Evolutionary conservation across 2,113 vertebrate species (phyloP).

Genomic region (Psittacara wagleri): DNA sequence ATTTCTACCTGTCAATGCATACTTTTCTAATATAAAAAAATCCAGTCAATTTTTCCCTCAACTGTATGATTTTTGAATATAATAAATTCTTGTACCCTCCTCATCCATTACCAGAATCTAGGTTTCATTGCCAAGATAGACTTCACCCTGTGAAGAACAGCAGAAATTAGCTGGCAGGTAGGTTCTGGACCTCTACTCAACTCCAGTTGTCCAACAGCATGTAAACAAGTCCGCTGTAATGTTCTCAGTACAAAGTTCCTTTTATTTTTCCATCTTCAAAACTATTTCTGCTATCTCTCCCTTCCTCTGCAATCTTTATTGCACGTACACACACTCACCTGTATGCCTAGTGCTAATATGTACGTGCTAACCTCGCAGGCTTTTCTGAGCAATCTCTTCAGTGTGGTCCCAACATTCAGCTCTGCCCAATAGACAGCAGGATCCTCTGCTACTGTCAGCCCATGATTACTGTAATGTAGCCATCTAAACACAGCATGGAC

Average conservation of each 20-base stretch:
- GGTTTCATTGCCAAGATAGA: not conserved
- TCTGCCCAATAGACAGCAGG: not conserved
- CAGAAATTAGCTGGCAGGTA: not conserved
- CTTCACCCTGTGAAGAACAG: not conserved
- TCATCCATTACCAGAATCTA: not conserved
- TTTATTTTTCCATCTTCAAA: not conserved
- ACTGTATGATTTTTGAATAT: not conserved
- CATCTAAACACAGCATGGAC: not conserved
- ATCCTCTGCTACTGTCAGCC: not conserved
- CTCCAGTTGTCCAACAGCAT: not conserved
- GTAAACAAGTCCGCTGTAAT: not conserved
- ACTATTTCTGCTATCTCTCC: not conserved
- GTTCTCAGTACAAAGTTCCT: not conserved
- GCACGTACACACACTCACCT: not conserved
- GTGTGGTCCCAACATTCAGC: not conserved
- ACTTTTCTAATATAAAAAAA: not conserved
- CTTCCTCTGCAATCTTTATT: not conserved
- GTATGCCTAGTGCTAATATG: not conserved
- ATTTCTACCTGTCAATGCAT: not conserved
- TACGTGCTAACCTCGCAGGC: not conserved
- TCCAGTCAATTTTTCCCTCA: not conserved
- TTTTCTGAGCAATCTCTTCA: not conserved
- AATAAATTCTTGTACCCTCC: not conserved
- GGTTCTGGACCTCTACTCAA: not conserved
- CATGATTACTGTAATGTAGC: not conserved